Evolutionary conservation across 2,113 vertebrate species (phyloP).

Genomic region (Synodontis membranacea): DNA sequence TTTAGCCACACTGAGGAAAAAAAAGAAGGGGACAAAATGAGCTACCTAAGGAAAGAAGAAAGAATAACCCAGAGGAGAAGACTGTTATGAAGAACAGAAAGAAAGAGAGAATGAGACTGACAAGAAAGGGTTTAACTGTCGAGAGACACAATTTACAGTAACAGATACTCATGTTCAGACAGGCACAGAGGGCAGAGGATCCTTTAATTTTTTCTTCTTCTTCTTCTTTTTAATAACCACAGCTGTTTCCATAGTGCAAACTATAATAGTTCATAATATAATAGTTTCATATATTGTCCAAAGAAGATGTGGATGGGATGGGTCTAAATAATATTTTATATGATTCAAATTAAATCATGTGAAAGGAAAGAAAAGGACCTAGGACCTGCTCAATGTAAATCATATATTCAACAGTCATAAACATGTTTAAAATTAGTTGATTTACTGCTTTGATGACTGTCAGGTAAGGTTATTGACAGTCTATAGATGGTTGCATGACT

Average conservation of each 20-base stretch:
- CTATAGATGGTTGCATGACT: not conserved
- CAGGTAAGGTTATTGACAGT: not conserved
- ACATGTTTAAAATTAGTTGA: not conserved
- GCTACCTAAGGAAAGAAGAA: not conserved
- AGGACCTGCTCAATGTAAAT: not conserved
- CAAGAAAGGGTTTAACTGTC: not conserved
- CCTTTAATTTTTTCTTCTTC: not conserved
- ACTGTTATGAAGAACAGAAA: not conserved
- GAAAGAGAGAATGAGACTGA: not conserved
- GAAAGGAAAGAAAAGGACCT: not conserved
- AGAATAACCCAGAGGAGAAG: not conserved
- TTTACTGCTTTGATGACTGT: not conserved
- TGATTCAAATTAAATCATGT: not conserved
- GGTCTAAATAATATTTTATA: no score
- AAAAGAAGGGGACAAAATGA: not conserved
- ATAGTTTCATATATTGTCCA: not conserved
- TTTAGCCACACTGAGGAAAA: not conserved
- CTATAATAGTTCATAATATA: not conserved
- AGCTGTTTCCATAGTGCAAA: not conserved
- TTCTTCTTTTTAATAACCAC: not conserved
- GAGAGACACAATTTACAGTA: not conserved
- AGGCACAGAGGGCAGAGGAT: not conserved
- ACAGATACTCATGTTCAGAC: not conserved
- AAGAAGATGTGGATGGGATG: not conserved
- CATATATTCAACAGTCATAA: not conserved